Evolutionary conservation across 92 coral and sea anemone species (phyloP).

Genomic region (Heteractis magnifica): DNA sequence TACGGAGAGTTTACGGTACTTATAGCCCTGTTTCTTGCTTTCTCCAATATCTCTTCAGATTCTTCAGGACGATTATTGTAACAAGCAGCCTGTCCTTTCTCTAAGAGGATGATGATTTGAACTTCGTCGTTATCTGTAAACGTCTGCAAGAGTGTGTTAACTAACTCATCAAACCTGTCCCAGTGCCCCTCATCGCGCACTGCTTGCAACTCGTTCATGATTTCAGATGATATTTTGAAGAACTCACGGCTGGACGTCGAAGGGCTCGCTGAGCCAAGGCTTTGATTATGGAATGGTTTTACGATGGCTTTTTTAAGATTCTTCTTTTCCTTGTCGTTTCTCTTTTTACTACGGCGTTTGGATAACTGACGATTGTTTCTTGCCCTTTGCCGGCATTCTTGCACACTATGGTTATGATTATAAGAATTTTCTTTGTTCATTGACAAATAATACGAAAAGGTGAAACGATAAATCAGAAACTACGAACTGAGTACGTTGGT

Average conservation of each 20-base stretch:
- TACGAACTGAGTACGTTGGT: too few relatives aligned
- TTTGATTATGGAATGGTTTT: not conserved
- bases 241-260: slow-evolving; percentile 25
- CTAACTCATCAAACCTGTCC: slow-evolving; percentile 36
- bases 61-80: slow-evolving; percentile 42
- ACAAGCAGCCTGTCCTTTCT: slow-evolving; percentile 62
- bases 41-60: slow-evolving; percentile 34
- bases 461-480: too few relatives aligned
- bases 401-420: too few relatives aligned
- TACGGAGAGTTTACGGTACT: slow-evolving; percentile 11
- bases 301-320: not conserved
- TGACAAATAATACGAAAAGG: too few relatives aligned
- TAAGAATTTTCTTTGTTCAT: too few relatives aligned
- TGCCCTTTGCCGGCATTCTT: too few relatives aligned
- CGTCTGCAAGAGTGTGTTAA: slow-evolving; percentile 24
- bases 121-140: slow-evolving; percentile 29
- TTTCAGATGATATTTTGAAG: slow-evolving; percentile 26
- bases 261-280: slow-evolving; percentile 25
- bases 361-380: too few relatives aligned
- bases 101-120: slow-evolving; percentile 46
- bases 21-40: slow-evolving; percentile 15
- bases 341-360: too few relatives aligned
- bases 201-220: slow-evolving; percentile 49
- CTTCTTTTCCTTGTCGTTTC: too few relatives aligned
- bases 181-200: slow-evolving; percentile 71